Base-by-base conservation (phyloP, 2,888 invertebrate genomes). In the Erebia ligea region DNA sequence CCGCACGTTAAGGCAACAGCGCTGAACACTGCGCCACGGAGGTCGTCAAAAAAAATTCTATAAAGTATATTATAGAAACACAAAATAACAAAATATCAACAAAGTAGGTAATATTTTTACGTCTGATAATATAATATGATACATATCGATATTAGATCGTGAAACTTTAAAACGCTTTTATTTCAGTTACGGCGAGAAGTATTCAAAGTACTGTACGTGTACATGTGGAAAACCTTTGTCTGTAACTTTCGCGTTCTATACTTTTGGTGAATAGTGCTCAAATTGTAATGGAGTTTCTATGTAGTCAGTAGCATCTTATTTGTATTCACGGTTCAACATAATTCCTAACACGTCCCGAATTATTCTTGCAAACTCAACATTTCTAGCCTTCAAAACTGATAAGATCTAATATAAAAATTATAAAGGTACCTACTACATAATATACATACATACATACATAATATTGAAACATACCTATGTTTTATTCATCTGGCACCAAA, bases 201-300 rank as follows among this genome's bases (percentile, higher is more conserved):
- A 61, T n/a, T 61, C 19, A 11, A 13, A 42, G 42, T 13, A 17
- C 10, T 34, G 54, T 11, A 17, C 52, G 9, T 9, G 54, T 17
- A 50, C 45, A 50, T 63, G 63, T 63, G 25, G 34, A 50, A 63
- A 63, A 17, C 25, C 25, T 52, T 63, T 63, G 25, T 48, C 50
- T 63, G 63, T 59, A 59, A 17, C 59, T 61, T 19, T 25, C 52
- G 21, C 52, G 52, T 69, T 69, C 63, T 69, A 58, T 64, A 34
- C 34, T 69, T 64, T 69, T 56, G 52, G 25, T 58, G 42, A 59
- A 68, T 45, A 40, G 25, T 25, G 56, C 56, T 63, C 42, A 50
- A 65, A 58, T 56, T 70, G 69, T 74, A 72, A 74, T 72, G 74
- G 74, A 70, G 63, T 74, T 74, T 72, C 74, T 70, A 56, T 74